A percentile compares a stretch with the other conserved stretches of the same genome.
Conservation (phyloP, 2,113 vertebrate species). For the Trinectes maculatus region DNA sequence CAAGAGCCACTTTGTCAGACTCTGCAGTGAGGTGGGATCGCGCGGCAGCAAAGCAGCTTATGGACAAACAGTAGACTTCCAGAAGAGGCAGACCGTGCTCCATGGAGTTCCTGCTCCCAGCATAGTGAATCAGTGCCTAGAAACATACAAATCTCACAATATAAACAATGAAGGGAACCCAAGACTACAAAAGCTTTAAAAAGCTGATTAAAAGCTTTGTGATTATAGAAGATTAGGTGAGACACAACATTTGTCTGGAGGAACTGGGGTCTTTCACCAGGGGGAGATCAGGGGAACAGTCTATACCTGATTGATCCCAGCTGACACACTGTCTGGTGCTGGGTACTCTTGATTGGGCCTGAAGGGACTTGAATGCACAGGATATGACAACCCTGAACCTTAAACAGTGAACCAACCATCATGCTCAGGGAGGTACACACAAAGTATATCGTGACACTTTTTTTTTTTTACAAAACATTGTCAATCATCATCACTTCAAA, state of each 20-base stretch:
- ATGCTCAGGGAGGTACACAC: not conserved
- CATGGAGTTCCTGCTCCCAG: conserved; percentile 93
- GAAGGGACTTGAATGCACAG: conserved; percentile 36
- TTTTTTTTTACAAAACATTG: too few relatives aligned
- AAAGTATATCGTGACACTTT: not conserved
- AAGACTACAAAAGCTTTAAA: not conserved
- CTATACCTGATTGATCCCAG: conserved; percentile 60
- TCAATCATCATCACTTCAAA: too few relatives aligned
- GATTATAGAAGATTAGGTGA: not conserved
- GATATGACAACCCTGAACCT: conserved; percentile 10
- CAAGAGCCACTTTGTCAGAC: conserved; percentile 93
- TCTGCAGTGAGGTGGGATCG: conserved; percentile 93
- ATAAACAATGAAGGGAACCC: not conserved
- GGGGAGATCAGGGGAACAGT: conserved; percentile 18
- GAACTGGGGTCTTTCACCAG: conserved; percentile 26
- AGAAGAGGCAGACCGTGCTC: conserved; percentile 92
- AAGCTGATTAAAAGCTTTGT: not conserved
- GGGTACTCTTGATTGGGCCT: conserved; percentile 60
- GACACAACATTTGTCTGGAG: conserved; percentile 1
- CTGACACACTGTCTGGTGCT: conserved; percentile 35
- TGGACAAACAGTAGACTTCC: conserved; percentile 96
- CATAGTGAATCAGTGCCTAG: conserved; percentile 93
- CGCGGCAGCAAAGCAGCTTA: conserved; percentile 93
- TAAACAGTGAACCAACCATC: not conserved
- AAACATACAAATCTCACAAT: conserved; percentile 36